A percentile compares a stretch with the other conserved stretches of the same genome.
These are phyloP conservation scores for Bombus vancouverensis DNA, from an alignment of 1,140 invertebrate genomes.

Conservation along the genomic window DNA sequence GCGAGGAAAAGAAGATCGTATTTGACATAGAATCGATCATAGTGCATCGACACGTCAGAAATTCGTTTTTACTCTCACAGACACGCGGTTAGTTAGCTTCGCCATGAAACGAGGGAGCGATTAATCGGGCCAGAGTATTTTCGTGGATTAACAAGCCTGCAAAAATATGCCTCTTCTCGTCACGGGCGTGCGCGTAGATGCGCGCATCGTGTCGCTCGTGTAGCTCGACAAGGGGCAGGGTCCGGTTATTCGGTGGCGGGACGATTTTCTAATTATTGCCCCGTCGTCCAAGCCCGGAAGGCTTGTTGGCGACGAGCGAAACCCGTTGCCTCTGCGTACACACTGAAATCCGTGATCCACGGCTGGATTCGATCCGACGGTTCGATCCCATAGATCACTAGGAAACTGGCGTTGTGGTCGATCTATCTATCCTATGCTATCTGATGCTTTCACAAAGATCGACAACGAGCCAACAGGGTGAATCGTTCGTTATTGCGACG, in stretches of 20 bases:
- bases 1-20: not conserved
- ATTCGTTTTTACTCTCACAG: not conserved
- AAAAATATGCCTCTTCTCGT: slow-evolving; percentile 63
- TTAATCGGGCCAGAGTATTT: slow-evolving; percentile 56
- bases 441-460: not conserved
- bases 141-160: slow-evolving; percentile 57
- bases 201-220: slow-evolving; percentile 53
- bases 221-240: slow-evolving; percentile 60
- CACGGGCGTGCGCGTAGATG: slow-evolving; percentile 48
- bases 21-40: not conserved
- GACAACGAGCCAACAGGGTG: not conserved
- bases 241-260: slow-evolving; percentile 68
- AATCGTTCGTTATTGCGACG: not conserved
- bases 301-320: slow-evolving; percentile 52
- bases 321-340: slow-evolving; percentile 47
- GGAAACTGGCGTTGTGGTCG: not conserved
- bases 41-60: not conserved
- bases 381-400: slow-evolving; percentile 54
- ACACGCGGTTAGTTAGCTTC: not conserved
- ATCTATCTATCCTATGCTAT: not conserved
- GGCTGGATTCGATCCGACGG: slow-evolving; percentile 44
- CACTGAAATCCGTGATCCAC: slow-evolving; percentile 51
- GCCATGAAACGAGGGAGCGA: not conserved
- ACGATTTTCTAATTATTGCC: slow-evolving; percentile 73
- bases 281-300: slow-evolving; percentile 59